Evolutionary conservation across 2,797 vertebrate species (phyloP).

Genomic region (Gallinago stenura): DNA sequence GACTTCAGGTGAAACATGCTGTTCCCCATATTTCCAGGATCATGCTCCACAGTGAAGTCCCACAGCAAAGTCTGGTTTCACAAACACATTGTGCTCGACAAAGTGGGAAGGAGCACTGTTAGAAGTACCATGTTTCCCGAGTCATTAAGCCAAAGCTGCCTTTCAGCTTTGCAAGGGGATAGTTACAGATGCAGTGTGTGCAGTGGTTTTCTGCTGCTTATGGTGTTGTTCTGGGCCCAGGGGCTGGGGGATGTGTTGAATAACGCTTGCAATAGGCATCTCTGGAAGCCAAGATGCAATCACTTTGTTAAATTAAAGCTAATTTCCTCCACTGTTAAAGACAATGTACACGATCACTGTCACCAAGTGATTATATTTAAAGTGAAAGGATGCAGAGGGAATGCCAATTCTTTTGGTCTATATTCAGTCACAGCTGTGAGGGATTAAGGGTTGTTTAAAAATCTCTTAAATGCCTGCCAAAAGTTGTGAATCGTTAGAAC

Average conservation of each 20-base stretch:
- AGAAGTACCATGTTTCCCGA: neutral
- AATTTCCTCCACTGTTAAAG: slow-evolving; percentile 53
- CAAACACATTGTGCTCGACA: rapidly evolving
- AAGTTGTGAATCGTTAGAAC: slow-evolving; percentile 24
- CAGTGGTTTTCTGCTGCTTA: neutral
- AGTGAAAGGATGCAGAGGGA: slow-evolving; percentile 48
- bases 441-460: slow-evolving; percentile 62
- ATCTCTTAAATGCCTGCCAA: slow-evolving; percentile 54
- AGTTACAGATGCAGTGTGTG: neutral
- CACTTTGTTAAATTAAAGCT: slow-evolving; percentile 53
- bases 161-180: neutral
- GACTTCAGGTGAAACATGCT: neutral
- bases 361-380: slow-evolving; percentile 58
- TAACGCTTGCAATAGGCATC: neutral
- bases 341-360: slow-evolving; percentile 35
- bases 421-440: slow-evolving; percentile 46
- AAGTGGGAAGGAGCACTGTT: neutral
- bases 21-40: neutral
- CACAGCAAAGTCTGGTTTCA: neutral
- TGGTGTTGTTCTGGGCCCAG: neutral
- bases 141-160: neutral
- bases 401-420: slow-evolving; percentile 31
- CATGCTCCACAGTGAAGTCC: neutral
- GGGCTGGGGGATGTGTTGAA: neutral
- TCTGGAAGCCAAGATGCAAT: slow-evolving; percentile 60